phyloP scores from a whole-genome alignment of 1,140 invertebrate genomes.

The Neotoxoptera formosana region DNA sequence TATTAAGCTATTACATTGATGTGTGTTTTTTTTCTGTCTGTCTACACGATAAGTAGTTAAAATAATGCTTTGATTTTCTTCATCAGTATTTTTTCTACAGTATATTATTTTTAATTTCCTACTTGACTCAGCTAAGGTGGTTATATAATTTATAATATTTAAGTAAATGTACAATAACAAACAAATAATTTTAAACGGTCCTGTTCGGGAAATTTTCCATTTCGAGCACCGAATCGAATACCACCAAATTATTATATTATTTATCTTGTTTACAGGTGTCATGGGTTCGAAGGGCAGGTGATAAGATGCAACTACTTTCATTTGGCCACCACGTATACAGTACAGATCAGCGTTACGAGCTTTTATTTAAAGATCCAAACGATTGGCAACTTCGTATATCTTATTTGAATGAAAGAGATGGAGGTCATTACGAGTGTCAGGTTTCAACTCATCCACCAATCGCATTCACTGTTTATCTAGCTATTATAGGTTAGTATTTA shows the following conservation, averaged over 20 bases:
- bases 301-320: slow-evolving; percentile 77
- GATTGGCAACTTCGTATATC: slow-evolving; percentile 88
- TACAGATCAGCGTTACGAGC: slow-evolving; percentile 67
- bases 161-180: not conserved
- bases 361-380: slow-evolving; percentile 59
- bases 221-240: not conserved
- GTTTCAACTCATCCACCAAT: slow-evolving; percentile 67
- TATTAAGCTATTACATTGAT: no score
- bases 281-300: slow-evolving; percentile 77
- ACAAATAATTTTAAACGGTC: not conserved
- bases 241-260: not conserved
- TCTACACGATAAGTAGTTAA: no score
- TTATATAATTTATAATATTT: not conserved
- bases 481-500: slow-evolving; percentile 79
- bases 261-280: slow-evolving; percentile 70
- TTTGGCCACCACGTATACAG: slow-evolving; percentile 81
- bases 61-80: no score
- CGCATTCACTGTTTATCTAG: slow-evolving; percentile 60
- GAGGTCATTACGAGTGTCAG: slow-evolving; percentile 86
- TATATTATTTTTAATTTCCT: not conserved
- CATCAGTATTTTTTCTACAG: no score
- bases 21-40: no score
- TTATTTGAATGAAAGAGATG: slow-evolving; percentile 80
- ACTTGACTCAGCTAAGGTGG: not conserved
- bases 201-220: not conserved